Percentiles rank a stretch among this genome's conserved stretches.
Conservation (phyloP, 2,797 vertebrate species). For the Enteromius anoplus region DNA sequence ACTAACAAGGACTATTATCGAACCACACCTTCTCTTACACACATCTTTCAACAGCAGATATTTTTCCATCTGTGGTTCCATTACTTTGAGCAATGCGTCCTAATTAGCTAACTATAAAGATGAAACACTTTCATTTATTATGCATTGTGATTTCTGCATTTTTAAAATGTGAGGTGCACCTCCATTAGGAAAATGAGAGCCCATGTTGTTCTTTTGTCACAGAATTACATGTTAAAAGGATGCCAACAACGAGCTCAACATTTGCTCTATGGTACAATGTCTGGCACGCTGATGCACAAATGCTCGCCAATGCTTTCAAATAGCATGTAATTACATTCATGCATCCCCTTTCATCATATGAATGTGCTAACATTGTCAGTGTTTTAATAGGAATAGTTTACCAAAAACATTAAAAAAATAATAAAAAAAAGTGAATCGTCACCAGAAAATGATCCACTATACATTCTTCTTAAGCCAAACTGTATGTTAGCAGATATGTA, state of each 20-base stretch:
- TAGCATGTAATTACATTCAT: slow-evolving; percentile 18
- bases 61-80: slow-evolving; percentile 31
- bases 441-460: too few species aligned
- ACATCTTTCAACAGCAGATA: slow-evolving; percentile 29
- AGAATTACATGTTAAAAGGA: not conserved
- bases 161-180: not conserved
- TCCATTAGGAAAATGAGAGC: slow-evolving; percentile 26
- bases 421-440: not conserved
- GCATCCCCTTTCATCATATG: not conserved
- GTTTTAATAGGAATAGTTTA: not conserved
- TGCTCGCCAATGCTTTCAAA: slow-evolving; percentile 2
- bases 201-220: slow-evolving; percentile 13
- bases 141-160: slow-evolving; percentile 33
- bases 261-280: slow-evolving; percentile 17
- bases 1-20: slow-evolving; percentile 39
- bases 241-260: not conserved
- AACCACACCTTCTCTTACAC: slow-evolving; percentile 9
- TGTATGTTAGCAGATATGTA: not conserved
- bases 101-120: slow-evolving; percentile 34
- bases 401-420: not conserved
- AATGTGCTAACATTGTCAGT: slow-evolving; percentile 12
- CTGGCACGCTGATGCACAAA: slow-evolving; percentile 14
- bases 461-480: not conserved
- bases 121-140: slow-evolving; percentile 41
- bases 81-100: slow-evolving; percentile 46